These are phyloP conservation scores for Lepilemur septentrionalis DNA, from an alignment of 2,797 vertebrate genomes.

Conservation along the genomic window DNA sequence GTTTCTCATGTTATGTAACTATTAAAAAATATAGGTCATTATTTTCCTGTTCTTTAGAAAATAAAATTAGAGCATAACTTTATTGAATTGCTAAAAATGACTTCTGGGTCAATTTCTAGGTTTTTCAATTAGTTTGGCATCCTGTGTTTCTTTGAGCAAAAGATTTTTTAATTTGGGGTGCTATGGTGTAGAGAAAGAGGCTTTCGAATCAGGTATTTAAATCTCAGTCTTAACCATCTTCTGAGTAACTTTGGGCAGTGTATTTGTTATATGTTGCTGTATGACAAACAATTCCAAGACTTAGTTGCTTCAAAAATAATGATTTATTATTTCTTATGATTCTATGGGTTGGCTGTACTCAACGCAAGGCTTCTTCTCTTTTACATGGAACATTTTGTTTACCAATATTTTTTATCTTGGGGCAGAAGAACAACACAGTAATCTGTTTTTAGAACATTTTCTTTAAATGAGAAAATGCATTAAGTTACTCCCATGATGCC, in stretches of 20 bases:
- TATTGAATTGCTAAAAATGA: slow-evolving; percentile 11
- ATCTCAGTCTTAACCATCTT: not conserved
- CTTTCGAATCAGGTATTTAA: slow-evolving; percentile 26
- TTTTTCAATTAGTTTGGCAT: slow-evolving; percentile 41
- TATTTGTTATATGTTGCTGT: not conserved
- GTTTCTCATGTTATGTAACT: not conserved
- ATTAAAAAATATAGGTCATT: not conserved
- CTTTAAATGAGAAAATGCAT: slow-evolving; percentile 8
- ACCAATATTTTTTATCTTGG: not conserved
- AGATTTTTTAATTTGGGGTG: not conserved
- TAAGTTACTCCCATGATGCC: not conserved
- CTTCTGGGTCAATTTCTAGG: slow-evolving; percentile 1
- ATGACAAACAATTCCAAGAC: not conserved
- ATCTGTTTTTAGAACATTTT: slow-evolving; percentile 26
- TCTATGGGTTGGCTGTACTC: not conserved
- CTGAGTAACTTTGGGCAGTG: not conserved
- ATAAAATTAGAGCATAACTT: not conserved
- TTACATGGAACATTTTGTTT: slow-evolving; percentile 29
- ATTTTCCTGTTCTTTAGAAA: slow-evolving; percentile 15
- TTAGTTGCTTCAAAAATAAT: not conserved
- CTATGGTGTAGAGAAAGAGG: not conserved
- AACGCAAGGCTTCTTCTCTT: not conserved
- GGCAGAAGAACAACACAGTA: not conserved
- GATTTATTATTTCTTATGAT: not conserved
- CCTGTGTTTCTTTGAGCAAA: not conserved